Evolutionary conservation across 2,113 vertebrate genomes (phyloP).

Genomic region (Tachycineta bicolor): DNA sequence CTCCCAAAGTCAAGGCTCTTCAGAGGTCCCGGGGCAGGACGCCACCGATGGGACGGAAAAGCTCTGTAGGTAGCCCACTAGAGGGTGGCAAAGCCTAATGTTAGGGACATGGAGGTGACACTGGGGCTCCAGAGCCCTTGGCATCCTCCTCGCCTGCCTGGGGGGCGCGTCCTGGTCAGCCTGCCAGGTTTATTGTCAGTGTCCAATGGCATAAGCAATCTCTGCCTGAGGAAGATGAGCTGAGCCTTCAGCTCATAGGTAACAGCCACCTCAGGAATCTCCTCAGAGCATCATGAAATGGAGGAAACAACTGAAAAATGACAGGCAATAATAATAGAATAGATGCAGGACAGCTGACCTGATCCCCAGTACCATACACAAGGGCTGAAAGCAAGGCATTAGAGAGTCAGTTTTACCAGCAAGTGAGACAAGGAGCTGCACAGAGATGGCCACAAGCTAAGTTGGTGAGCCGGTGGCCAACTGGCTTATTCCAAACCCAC

Average conservation of each 20-base stretch:
- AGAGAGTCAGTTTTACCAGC: neutral
- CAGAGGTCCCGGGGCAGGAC: neutral
- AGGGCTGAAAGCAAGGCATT: neutral
- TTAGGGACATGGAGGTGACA: neutral
- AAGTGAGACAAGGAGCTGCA: neutral
- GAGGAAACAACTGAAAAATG: neutral
- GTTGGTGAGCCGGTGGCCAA: fast-evolving
- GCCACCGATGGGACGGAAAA: neutral
- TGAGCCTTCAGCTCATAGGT: neutral
- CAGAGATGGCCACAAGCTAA: neutral
- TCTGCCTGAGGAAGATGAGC: neutral
- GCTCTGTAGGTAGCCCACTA: neutral
- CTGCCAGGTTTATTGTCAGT: neutral
- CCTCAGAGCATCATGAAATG: neutral
- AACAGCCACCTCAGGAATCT: neutral
- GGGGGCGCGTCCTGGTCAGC: fast-evolving
- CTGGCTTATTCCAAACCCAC: neutral
- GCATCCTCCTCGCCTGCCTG: neutral
- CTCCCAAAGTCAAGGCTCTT: neutral
- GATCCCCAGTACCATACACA: fast-evolving
- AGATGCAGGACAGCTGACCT: neutral
- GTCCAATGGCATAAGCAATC: neutral
- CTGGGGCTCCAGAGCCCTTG: neutral
- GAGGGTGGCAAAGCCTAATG: conserved; percentile 51
- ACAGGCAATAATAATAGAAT: neutral